Evolutionary conservation across 2,888 invertebrate genomes (phyloP).

Genomic region (Nemurella pictetii): DNA sequence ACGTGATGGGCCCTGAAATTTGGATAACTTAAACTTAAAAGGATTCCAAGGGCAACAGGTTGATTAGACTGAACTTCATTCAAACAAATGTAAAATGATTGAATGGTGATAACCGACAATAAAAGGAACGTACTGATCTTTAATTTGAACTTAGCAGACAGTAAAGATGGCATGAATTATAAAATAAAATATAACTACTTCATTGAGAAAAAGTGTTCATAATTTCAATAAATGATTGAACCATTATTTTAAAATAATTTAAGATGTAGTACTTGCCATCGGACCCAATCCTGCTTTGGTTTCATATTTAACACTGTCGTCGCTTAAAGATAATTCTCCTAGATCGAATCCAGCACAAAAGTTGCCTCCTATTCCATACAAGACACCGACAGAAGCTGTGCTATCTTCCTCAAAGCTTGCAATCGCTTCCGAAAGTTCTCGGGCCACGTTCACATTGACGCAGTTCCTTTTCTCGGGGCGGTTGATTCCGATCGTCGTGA

Average conservation of each 20-base stretch:
- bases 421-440: constrained; percentile 71
- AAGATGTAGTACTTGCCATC: constrained; percentile 52
- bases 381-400: constrained; percentile 69
- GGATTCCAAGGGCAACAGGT: no score
- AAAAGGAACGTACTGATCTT: no score
- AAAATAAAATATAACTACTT: no score
- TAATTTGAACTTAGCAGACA: no score
- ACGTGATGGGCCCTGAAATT: constrained; percentile 63
- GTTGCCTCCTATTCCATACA: constrained; percentile 89
- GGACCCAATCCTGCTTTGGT: constrained; percentile 50
- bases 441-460: constrained; percentile 70
- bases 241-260: no score
- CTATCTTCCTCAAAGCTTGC: constrained; percentile 78
- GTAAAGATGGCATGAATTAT: no score
- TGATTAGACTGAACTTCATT: no score
- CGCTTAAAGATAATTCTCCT: constrained; percentile 63
- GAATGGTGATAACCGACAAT: no score
- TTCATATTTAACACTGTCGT: constrained; percentile 1
- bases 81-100: no score
- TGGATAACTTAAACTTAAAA: no score
- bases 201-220: no score
- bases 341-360: constrained; percentile 94
- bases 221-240: background rate
- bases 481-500: constrained; percentile 86
- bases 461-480: constrained; percentile 82